Evolutionary conservation across 2,113 vertebrate species (phyloP).

Genomic region (Chloropsis hardwickii): DNA sequence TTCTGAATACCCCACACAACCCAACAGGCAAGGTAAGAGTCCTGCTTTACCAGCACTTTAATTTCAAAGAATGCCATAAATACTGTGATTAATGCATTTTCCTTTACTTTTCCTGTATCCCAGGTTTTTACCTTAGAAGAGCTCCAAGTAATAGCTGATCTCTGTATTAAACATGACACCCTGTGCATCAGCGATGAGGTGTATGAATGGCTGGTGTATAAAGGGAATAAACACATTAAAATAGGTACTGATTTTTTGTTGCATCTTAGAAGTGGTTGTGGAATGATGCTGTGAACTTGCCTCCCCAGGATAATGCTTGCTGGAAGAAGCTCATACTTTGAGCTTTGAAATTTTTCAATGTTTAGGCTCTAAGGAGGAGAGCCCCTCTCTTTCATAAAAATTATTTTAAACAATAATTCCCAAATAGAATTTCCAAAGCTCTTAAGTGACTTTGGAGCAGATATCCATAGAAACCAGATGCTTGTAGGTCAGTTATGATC

Average conservation of each 20-base stretch:
- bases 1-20: conserved; percentile 94
- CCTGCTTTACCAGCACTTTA: not conserved
- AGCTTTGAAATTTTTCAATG: not conserved
- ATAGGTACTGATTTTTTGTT: conserved; percentile 80
- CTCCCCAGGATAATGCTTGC: not conserved
- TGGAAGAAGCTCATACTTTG: not conserved
- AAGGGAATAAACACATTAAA: conserved; percentile 87
- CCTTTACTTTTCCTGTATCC: not conserved
- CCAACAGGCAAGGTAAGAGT: conserved; percentile 88
- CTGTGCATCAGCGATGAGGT: conserved; percentile 98
- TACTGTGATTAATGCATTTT: not conserved
- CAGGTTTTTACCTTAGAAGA: conserved; percentile 89
- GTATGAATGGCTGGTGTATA: conserved; percentile 94
- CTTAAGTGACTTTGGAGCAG: not conserved
- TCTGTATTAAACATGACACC: conserved; percentile 89
- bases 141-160: conserved; percentile 88
- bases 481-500: not conserved
- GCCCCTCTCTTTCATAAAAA: not conserved
- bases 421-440: not conserved
- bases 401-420: not conserved
- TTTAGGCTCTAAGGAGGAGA: not conserved
- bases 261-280: not conserved
- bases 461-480: not conserved
- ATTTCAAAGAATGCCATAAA: not conserved
- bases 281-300: not conserved